A percentile compares a stretch with the other conserved stretches of the same genome.
Evolutionary conservation across 2,113 vertebrate genomes (phyloP).

Genomic region (Corythoichthys intestinalis): DNA sequence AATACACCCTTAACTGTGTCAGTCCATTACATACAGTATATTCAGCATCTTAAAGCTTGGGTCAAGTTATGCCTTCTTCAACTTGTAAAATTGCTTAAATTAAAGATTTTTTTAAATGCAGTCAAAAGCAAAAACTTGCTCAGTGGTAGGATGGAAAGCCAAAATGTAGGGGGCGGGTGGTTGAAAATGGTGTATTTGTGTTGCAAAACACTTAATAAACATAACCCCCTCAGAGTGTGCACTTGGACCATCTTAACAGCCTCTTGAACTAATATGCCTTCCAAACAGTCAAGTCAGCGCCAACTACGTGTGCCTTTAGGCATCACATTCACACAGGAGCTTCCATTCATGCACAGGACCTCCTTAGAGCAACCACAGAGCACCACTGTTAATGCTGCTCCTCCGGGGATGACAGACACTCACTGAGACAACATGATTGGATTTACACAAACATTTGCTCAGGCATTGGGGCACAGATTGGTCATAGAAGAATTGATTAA

Average conservation of each 20-base stretch:
- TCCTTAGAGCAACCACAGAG: constrained; percentile 25
- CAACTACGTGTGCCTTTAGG: constrained; percentile 17
- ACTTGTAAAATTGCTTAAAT: not conserved
- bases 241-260: constrained; percentile 16
- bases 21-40: no score
- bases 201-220: constrained; percentile 11
- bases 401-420: not conserved
- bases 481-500: not conserved
- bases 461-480: not conserved
- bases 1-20: no score
- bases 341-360: constrained; percentile 42
- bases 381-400: constrained; percentile 28
- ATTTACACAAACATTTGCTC: constrained; percentile 13
- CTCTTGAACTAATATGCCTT: constrained; percentile 31
- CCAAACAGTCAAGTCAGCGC: constrained; percentile 24
- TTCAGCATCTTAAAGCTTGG: not conserved
- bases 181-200: constrained; percentile 5
- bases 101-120: not conserved
- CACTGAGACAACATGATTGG: constrained; percentile 8
- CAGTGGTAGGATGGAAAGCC: not conserved
- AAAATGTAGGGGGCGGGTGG: not conserved
- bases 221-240: constrained; percentile 8
- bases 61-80: not conserved
- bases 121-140: not conserved
- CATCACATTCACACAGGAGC: constrained; percentile 34